Evolutionary conservation across 1,140 invertebrate species (phyloP).

Genomic region (Drosophila gunungcola): DNA sequence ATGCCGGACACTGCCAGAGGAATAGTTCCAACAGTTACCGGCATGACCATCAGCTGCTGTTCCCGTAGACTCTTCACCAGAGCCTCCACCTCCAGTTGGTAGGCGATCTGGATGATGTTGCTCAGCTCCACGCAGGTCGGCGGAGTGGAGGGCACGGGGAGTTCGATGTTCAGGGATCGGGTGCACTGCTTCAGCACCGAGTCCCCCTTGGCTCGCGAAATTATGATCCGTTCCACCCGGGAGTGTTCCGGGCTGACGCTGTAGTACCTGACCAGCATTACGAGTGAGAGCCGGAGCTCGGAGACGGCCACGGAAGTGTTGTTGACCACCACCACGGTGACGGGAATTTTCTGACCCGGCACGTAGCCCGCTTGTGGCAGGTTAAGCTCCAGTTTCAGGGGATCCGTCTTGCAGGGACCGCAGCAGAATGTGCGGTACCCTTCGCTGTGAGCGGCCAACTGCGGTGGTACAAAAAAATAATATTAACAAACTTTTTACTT

Average conservation of each 20-base stretch:
- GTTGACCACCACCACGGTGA: constrained; percentile 72
- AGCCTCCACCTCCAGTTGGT: constrained; percentile 87
- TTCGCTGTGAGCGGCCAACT: constrained; percentile 70
- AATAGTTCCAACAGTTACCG: constrained; percentile 87
- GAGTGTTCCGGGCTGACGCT: constrained; percentile 86
- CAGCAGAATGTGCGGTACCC: constrained; percentile 77
- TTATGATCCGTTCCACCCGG: constrained; percentile 86
- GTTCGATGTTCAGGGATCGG: constrained; percentile 64
- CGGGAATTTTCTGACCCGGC: constrained; percentile 74
- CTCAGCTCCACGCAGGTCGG: constrained; percentile 89
- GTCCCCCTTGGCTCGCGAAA: constrained; percentile 85
- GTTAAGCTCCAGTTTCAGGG: constrained; percentile 70
- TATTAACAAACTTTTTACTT: no score
- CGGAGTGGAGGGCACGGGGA: constrained; percentile 88
- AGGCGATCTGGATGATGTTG: constrained; percentile 88
- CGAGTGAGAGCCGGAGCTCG: constrained; percentile 85
- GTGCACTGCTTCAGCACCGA: constrained; percentile 85
- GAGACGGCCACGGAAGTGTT: constrained; percentile 86
- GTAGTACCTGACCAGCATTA: constrained; percentile 84
- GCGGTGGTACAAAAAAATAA: background rate
- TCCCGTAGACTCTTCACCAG: constrained; percentile 81
- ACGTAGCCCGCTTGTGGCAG: constrained; percentile 79
- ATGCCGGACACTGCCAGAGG: constrained; percentile 78
- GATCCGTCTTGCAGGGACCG: constrained; percentile 77
- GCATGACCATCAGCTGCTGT: constrained; percentile 85